phyloP scores from a whole-genome alignment of 2,888 invertebrate genomes.

The Clivina fossor region DNA sequence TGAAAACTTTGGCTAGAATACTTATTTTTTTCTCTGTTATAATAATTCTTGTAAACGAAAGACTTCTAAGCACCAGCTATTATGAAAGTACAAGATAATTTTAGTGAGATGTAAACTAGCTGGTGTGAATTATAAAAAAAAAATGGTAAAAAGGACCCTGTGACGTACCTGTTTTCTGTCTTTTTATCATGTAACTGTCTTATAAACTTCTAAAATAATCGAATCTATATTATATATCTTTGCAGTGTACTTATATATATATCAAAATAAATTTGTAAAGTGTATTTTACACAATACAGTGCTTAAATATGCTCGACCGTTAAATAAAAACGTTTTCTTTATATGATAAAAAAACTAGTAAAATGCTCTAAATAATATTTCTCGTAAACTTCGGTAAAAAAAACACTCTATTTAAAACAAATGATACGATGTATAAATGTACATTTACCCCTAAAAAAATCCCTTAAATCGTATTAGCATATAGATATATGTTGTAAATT shows the following conservation, averaged over 20 bases:
- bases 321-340: neutral
- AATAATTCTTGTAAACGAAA: too few relatives aligned
- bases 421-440: slow-evolving; percentile 28
- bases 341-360: neutral
- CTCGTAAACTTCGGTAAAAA: slow-evolving; percentile 27
- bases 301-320: slow-evolving; percentile 7
- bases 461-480: slow-evolving; percentile 22
- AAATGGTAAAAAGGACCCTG: too few relatives aligned
- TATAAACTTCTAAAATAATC: too few relatives aligned
- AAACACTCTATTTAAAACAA: slow-evolving; percentile 17
- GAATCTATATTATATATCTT: too few relatives aligned
- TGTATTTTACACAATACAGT: slow-evolving; percentile 1
- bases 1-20: neutral
- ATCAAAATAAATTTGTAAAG: slow-evolving; percentile 11
- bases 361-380: neutral
- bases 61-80: too few relatives aligned
- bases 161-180: too few relatives aligned
- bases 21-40: too few relatives aligned
- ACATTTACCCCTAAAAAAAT: slow-evolving; percentile 19
- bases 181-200: too few relatives aligned
- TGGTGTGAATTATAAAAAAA: too few relatives aligned
- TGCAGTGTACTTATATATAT: slow-evolving; percentile 15
- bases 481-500: slow-evolving; percentile 28
- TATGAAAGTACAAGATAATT: too few relatives aligned
- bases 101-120: too few relatives aligned